A percentile compares a stretch with the other conserved stretches of the same genome.
These are phyloP conservation scores for Sternotherus odoratus DNA, from an alignment of 2,797 vertebrate species.

Conservation along the genomic window DNA sequence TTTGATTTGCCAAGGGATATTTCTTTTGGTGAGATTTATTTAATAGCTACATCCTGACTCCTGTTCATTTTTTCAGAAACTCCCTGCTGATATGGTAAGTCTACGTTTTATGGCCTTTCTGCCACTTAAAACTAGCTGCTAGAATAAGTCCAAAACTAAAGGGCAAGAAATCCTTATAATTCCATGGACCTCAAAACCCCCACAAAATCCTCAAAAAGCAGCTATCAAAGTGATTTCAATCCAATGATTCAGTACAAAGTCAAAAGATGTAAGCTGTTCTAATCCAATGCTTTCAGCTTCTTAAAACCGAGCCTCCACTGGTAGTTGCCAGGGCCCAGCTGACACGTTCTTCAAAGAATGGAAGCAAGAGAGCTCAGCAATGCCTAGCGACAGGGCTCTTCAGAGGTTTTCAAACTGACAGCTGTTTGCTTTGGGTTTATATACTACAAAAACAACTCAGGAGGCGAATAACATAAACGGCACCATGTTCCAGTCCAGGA, in stretches of 20 bases:
- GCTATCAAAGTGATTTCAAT: conserved; percentile 83
- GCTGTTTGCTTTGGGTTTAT: conserved; percentile 80
- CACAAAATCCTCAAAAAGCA: conserved; percentile 77
- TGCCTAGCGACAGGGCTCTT: conserved; percentile 75
- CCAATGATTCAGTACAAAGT: conserved; percentile 81
- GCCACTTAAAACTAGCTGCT: conserved; percentile 29
- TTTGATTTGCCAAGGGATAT: background rate
- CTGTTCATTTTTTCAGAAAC: conserved; percentile 28
- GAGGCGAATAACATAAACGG: conserved; percentile 52
- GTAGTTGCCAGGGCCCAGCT: conserved; percentile 77
- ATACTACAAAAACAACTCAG: conserved; percentile 59
- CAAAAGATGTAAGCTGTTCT: conserved; percentile 87
- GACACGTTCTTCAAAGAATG: conserved; percentile 72
- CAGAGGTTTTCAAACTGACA: conserved; percentile 83
- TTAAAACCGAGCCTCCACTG: conserved; percentile 80
- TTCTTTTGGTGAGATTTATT: background rate
- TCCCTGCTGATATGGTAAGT: background rate
- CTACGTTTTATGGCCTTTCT: conserved; percentile 29
- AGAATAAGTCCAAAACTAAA: conserved; percentile 66
- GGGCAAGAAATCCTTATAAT: conserved; percentile 71
- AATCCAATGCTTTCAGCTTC: conserved; percentile 86
- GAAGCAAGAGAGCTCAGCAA: conserved; percentile 40
- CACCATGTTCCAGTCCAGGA: conserved; percentile 54
- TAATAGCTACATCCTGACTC: conserved; percentile 16
- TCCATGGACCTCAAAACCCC: conserved; percentile 65